phyloP scores from a whole-genome alignment of 2,113 vertebrate genomes.

The Scortum barcoo region DNA sequence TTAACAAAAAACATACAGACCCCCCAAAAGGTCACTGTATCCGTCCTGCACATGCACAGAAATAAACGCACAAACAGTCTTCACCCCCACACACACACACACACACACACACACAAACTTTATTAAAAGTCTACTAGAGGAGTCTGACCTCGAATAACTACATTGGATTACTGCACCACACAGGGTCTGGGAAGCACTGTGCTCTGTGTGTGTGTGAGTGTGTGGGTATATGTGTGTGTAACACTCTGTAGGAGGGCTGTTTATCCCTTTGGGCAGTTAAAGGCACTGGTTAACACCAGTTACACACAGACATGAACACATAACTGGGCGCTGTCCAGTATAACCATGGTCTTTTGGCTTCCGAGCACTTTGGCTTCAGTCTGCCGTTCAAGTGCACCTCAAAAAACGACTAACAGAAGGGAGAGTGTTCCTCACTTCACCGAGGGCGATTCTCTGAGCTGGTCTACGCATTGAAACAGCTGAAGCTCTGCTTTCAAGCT shows the following conservation, averaged over 20 bases:
- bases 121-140: slow-evolving; percentile 75
- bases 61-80: slow-evolving; percentile 19
- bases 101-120: slow-evolving; percentile 67
- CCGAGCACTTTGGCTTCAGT: background rate
- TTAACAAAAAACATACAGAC: background rate
- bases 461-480: slow-evolving; percentile 15
- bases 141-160: slow-evolving; percentile 67
- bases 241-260: slow-evolving; percentile 58
- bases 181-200: slow-evolving; percentile 70
- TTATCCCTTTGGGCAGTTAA: slow-evolving; percentile 51
- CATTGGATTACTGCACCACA: slow-evolving; percentile 71
- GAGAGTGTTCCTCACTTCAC: background rate
- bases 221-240: slow-evolving; percentile 23
- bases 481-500: slow-evolving; percentile 27
- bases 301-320: slow-evolving; percentile 29
- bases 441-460: slow-evolving; percentile 3
- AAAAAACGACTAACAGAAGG: background rate
- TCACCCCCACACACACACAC: background rate
- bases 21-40: background rate
- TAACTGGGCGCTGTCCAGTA: slow-evolving; percentile 14
- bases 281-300: slow-evolving; percentile 37
- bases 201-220: background rate
- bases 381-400: background rate
- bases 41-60: background rate
- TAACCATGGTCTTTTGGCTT: slow-evolving; percentile 1